Evolutionary conservation across 2,888 invertebrate genomes (phyloP), one percentile per base, ranked within the genome.

Genomic region (Furcula furcula): DNA sequence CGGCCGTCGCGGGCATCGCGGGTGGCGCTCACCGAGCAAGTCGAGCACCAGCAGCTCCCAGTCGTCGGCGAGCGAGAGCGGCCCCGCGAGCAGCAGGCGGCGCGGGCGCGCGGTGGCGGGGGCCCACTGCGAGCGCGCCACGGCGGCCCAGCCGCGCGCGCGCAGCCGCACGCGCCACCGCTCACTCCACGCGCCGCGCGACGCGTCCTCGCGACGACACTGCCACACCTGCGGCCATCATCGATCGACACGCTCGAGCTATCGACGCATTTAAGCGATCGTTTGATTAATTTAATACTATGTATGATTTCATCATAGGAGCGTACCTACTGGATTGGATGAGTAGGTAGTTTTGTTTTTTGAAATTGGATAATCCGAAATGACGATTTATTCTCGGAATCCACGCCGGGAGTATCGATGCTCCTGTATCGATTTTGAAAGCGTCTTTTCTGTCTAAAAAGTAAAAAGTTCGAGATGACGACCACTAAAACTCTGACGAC

Each of bases 31-130:
- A 74, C 65, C 65, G 38, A 54, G 45, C 12, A 59, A 43, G 13
- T 54, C 38, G 25, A 79, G 36, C 34, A 78, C 74, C 34, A 73
- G 43, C 26, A 78, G 55, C 52, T 81, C 80, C 75, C 77, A 73
- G 46, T 70, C 69, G 38, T 48, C 58, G 15, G 60, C 52, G 26
- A 80, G 73, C 40, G 66, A 66, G 10, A 70, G 65, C 31, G 59
- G 57, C n/a, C 83, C 83, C 4, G 66, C 62, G 15, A 75, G 44
- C 45, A 83, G 66, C 48, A 82, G 67, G 2, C 72, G 67, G n/a
- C 40, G 31, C 7, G 35, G 40, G n/a, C 40, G 34, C 9, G 43
- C 39, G 16, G 14, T 37, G 27, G 58, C 54, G 16, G 55, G 53
- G 27, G 56, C 55, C 65, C 68, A 71, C 23, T 38, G 35, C 16